Evolutionary conservation across 2,888 invertebrate species (phyloP).

Genomic region (Diarsia mendica): DNA sequence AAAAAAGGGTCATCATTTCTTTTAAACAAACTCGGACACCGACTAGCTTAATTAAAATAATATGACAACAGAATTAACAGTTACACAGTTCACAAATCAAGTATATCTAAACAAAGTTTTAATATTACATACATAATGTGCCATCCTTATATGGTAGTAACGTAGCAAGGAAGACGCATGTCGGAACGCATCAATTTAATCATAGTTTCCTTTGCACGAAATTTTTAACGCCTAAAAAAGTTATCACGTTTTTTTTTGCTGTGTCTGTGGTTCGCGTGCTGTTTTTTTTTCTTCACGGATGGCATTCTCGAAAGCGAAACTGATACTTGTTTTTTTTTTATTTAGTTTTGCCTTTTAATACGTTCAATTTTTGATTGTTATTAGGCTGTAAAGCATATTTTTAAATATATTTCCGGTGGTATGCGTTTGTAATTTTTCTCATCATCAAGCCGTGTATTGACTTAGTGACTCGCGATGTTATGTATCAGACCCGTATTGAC

Average conservation of each 20-base stretch:
- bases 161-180: conserved; percentile 73
- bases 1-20: not conserved
- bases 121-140: conserved; percentile 14
- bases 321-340: conserved; percentile 49
- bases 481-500: too few relatives aligned
- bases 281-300: conserved; percentile 64
- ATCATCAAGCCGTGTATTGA: not conserved
- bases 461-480: too few relatives aligned
- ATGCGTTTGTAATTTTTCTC: not conserved
- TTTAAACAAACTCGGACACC: not conserved
- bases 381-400: not conserved
- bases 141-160: conserved; percentile 49
- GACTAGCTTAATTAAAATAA: conserved; percentile 1
- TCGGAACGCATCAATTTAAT: conserved; percentile 77
- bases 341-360: conserved; percentile 24
- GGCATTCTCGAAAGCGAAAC: conserved; percentile 68
- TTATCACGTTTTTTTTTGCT: conserved; percentile 69
- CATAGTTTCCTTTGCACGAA: conserved; percentile 78
- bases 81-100: not conserved
- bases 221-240: conserved; percentile 75
- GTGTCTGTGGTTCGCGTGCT: conserved; percentile 70
- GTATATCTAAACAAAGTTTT: not conserved
- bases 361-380: conserved; percentile 4
- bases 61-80: conserved; percentile 1
- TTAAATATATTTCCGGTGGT: not conserved